A percentile compares a stretch with the other conserved stretches of the same genome.
Conservation (phyloP, 2,113 vertebrate genomes). For the Jaculus jaculus region DNA sequence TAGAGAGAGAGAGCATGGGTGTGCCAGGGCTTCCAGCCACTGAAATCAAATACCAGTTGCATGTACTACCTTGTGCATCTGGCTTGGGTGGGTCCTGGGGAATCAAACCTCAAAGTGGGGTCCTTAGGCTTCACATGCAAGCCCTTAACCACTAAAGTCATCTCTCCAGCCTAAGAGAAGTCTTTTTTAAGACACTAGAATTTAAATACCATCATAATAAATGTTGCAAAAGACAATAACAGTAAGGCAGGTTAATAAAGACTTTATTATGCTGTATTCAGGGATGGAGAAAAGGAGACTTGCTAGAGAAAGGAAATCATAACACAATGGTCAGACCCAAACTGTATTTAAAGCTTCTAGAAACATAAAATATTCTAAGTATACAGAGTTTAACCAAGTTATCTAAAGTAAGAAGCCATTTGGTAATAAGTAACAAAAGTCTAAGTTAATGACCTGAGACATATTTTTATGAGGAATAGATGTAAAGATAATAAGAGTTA, state of each 20-base stretch:
- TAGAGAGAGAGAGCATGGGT: no score
- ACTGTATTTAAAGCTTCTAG: neutral
- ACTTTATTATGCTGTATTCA: neutral
- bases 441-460: neutral
- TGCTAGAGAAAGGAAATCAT: constrained; percentile 9
- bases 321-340: neutral
- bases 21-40: no score
- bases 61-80: no score
- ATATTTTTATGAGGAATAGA: neutral
- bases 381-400: neutral
- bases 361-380: constrained; percentile 22
- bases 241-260: neutral
- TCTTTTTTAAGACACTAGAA: neutral
- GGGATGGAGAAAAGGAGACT: neutral
- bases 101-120: no score
- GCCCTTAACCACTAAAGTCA: no score
- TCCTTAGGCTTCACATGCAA: no score
- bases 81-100: no score
- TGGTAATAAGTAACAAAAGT: neutral
- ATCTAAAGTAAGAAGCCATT: neutral
- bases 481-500: rapidly evolving
- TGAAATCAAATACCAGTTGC: no score
- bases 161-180: no score
- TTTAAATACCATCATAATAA: neutral
- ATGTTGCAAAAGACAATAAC: constrained; percentile 8